Evolutionary conservation across 92 coral and sea anemone genomes (phyloP).

Genomic region (Ricordea florida): DNA sequence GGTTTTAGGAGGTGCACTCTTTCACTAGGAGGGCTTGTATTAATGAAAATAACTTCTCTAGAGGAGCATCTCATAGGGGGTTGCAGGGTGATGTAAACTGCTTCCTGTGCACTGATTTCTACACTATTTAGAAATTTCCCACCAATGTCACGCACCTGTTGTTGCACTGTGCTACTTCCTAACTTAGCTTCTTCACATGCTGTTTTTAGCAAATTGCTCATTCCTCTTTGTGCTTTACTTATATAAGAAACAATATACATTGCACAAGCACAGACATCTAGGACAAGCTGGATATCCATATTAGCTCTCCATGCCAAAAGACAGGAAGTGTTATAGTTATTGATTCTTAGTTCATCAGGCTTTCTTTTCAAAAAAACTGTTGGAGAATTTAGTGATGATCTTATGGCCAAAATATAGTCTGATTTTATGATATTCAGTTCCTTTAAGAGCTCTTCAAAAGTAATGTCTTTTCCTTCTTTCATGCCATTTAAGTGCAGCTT

Average conservation of each 20-base stretch:
- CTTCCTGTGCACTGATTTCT: conserved; percentile 60
- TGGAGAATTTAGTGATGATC: conserved; percentile 58
- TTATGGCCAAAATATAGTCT: conserved; percentile 52
- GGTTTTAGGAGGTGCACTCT: conserved; percentile 44
- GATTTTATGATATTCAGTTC: conserved; percentile 29
- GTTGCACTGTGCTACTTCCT: conserved; percentile 12
- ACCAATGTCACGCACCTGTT: conserved; percentile 46
- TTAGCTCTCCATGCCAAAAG: conserved; percentile 70
- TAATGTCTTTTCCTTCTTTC: conserved; percentile 46
- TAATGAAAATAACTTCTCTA: conserved; percentile 35
- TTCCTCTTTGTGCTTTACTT: conserved; percentile 67
- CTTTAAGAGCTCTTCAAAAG: conserved; percentile 47
- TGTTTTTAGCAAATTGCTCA: conserved; percentile 51
- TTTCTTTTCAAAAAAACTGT: conserved; percentile 54
- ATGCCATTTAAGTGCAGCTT: conserved; percentile 9
- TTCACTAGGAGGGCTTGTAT: conserved; percentile 39
- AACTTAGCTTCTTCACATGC: conserved; percentile 57
- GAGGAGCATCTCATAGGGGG: conserved; percentile 48
- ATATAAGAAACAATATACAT: conserved; percentile 53
- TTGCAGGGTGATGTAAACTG: conserved; percentile 46
- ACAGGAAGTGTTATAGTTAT: conserved; percentile 4
- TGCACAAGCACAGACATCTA: conserved; percentile 73
- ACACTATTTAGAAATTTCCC: conserved; percentile 44
- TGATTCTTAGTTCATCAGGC: conserved; percentile 62
- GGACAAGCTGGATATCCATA: conserved; percentile 70